Conservation (phyloP, 2,888 invertebrate genomes). For the Ephialtes manifestator region DNA sequence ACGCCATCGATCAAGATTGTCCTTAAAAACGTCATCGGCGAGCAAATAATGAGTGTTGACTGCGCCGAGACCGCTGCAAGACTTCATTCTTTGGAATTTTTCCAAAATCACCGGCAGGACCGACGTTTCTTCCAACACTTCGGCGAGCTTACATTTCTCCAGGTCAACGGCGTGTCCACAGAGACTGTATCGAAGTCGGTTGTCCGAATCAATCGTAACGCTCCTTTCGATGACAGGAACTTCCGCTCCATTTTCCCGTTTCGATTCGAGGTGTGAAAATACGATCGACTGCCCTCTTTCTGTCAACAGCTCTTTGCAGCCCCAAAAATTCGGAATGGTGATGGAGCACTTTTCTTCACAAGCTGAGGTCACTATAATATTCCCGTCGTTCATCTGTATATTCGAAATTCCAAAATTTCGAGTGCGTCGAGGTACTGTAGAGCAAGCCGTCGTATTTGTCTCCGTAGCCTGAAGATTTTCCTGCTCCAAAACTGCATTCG, state of each 20-base stretch:
- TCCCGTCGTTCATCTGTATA: neutral
- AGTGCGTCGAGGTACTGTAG: neutral
- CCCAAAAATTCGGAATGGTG: conserved; percentile 10
- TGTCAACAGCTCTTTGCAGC: conserved; percentile 1
- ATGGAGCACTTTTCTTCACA: conserved; percentile 3
- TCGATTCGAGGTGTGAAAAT: conserved; percentile 15
- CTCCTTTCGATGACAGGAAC: conserved; percentile 6
- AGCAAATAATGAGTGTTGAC: conserved; percentile 28
- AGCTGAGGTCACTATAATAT: conserved; percentile 1
- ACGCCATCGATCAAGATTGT: conserved; percentile 19
- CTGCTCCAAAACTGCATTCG: conserved; percentile 9
- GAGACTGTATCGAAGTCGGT: conserved; percentile 15
- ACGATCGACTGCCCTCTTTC: conserved; percentile 22
- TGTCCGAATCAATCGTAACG: neutral
- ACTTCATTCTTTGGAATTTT: conserved; percentile 21
- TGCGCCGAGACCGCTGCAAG: conserved; percentile 38
- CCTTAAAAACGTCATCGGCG: conserved; percentile 1
- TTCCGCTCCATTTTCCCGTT: conserved; percentile 8
- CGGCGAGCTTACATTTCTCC: conserved; percentile 14
- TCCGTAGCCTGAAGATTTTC: conserved; percentile 10
- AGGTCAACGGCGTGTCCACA: conserved; percentile 6
- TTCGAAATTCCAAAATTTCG: neutral
- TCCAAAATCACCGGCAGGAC: conserved; percentile 9
- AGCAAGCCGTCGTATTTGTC: neutral
- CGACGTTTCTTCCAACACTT: neutral